phyloP scores from a whole-genome alignment of 2,113 vertebrate genomes.

The Alexandromys fortis region DNA sequence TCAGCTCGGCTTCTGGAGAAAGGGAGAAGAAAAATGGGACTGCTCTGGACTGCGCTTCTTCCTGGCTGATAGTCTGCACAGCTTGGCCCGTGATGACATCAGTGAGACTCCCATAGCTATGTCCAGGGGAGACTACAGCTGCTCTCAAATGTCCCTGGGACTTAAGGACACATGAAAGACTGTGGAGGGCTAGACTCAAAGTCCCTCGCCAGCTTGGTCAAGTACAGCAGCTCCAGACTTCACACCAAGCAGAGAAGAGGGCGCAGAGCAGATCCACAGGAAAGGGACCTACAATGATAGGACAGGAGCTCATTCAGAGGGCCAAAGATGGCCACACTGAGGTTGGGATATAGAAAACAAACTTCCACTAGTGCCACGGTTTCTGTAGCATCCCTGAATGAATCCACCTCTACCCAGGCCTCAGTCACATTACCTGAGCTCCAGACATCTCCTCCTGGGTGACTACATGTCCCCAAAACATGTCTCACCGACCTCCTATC shows the following conservation, averaged over 20 bases:
- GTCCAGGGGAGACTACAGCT: not conserved
- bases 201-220: too few relatives aligned
- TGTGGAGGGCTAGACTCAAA: not conserved
- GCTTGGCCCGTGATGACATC: not conserved
- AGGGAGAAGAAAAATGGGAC: too few relatives aligned
- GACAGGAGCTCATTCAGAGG: too few relatives aligned
- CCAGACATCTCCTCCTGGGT: not conserved
- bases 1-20: constrained; percentile 23
- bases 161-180: not conserved
- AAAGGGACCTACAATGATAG: not conserved
- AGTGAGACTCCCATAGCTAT: not conserved
- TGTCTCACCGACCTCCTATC: not conserved
- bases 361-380: fast-evolving
- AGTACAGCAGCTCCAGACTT: not conserved
- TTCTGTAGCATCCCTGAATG: not conserved
- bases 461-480: not conserved
- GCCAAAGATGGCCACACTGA: too few relatives aligned
- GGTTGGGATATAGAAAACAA: fast-evolving
- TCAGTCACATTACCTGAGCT: not conserved
- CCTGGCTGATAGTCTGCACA: not conserved
- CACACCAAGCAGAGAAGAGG: not conserved
- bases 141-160: not conserved
- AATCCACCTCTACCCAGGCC: too few relatives aligned
- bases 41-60: not conserved
- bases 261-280: not conserved